Evolutionary conservation across 2,113 vertebrate species (phyloP), one percentile per base, ranked within the genome.

Genomic region (Haplochromis vanheusdeni): DNA sequence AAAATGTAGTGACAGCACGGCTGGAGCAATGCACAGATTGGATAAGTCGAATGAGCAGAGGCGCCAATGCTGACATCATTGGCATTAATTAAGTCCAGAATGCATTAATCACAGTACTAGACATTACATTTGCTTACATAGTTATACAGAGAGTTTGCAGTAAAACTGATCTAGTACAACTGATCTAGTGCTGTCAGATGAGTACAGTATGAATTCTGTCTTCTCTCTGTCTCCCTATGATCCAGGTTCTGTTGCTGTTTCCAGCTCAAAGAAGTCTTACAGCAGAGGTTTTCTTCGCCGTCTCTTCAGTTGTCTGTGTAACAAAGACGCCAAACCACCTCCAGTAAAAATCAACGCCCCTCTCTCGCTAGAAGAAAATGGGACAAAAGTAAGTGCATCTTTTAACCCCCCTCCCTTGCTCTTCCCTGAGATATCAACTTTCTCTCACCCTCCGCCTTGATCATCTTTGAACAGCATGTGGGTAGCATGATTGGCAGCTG

Each of bases 251-350:
- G 89, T 86, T 52, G 91, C 83, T 21, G 80, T 93, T 4, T 92
- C 96, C 3, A 89, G 95, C 45, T 95, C 96, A 19, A 97, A 96
- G 95, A 97, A 98, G 90, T 96, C 96, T 75, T 95, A 95, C 54
- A 95, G 91, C 35, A 94, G 96, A 88, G 96, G 97, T 31, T 95
- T 98, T 80, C 91, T 97, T 89, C 95, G 94, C 56, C 96, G 96
- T 2, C 95, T 97, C 26, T 97, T 97, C 93, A 97, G 97, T 95
- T 97, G 97, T 40, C 90, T 98, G 40, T 97, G 97, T 80, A 95
- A 95, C 47, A 96, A 96, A 1, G 96, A 97, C 49, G 77, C 95
- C 2, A 97, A 97, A 56, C 89, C 96, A 6, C 88, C 96, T 31
- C 94, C 96, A 0, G 92, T 95, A 28, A 97, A 97, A 85, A 96